Evolutionary conservation across 2,888 invertebrate genomes (phyloP).

Genomic region (Cryptocephalus moraei): DNA sequence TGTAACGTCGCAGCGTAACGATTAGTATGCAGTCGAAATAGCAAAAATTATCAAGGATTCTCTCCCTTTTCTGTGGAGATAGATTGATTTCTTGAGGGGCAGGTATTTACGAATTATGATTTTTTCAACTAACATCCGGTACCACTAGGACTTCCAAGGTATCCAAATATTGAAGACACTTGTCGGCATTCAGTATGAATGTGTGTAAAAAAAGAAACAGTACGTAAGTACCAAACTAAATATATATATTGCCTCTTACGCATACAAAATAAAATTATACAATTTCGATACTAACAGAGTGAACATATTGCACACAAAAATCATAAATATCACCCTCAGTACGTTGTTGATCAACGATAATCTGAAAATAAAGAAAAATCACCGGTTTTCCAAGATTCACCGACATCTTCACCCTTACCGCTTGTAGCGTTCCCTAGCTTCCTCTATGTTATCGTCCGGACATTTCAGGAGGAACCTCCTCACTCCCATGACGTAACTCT

Average conservation of each 20-base stretch:
- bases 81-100: too few species aligned
- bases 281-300: background rate
- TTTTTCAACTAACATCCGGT: too few species aligned
- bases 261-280: background rate
- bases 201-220: background rate
- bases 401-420: slow-evolving; percentile 10
- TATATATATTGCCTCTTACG: background rate
- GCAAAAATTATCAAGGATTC: background rate
- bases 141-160: too few species aligned
- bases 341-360: background rate
- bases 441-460: slow-evolving; percentile 48
- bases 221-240: background rate
- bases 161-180: too few species aligned
- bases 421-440: slow-evolving; percentile 11
- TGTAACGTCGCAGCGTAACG: background rate
- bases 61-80: too few species aligned
- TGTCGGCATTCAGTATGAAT: too few species aligned
- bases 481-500: slow-evolving; percentile 61
- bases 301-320: background rate
- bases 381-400: background rate
- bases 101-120: too few species aligned
- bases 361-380: background rate
- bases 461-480: slow-evolving; percentile 71
- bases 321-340: background rate
- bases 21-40: background rate